Percentiles rank a stretch among this genome's conserved stretches.
These are phyloP conservation scores for Neolamprologus caudopunctatus DNA, from an alignment of 2,113 vertebrate species.

Conservation along the genomic window DNA sequence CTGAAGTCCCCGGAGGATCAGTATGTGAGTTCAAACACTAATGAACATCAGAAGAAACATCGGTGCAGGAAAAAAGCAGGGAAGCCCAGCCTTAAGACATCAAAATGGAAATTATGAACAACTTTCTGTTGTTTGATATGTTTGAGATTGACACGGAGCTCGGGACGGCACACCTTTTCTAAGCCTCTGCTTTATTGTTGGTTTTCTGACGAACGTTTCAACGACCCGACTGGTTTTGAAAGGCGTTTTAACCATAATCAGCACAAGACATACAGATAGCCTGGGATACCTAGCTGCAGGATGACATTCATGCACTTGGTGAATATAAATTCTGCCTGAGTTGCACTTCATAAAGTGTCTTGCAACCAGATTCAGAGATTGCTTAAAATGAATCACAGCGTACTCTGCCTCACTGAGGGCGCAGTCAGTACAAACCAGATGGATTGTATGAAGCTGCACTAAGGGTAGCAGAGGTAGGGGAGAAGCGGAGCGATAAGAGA, in stretches of 20 bases:
- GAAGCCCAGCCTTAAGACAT: not conserved
- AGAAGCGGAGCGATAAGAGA: slow-evolving; percentile 11
- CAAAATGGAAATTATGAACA: not conserved
- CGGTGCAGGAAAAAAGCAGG: not conserved
- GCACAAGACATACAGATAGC: not conserved
- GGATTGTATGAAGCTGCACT: not conserved
- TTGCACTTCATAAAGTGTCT: not conserved
- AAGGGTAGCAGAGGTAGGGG: not conserved
- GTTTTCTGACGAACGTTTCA: not conserved
- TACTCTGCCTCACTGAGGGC: not conserved
- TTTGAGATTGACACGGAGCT: not conserved
- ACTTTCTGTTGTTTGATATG: not conserved
- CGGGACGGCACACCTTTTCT: not conserved
- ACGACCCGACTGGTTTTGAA: not conserved
- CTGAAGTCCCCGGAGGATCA: not conserved
- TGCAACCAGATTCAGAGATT: not conserved
- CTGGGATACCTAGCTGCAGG: not conserved
- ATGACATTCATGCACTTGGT: not conserved
- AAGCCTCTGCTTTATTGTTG: not conserved
- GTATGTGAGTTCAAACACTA: not conserved
- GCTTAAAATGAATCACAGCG: not conserved
- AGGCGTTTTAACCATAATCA: not conserved
- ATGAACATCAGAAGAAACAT: not conserved
- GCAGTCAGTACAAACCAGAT: slow-evolving; percentile 6
- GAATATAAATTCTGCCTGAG: not conserved